Percentiles rank a stretch among this genome's conserved stretches.
Evolutionary conservation across 1,140 invertebrate species (phyloP).

Genomic region (Galleria mellonella): DNA sequence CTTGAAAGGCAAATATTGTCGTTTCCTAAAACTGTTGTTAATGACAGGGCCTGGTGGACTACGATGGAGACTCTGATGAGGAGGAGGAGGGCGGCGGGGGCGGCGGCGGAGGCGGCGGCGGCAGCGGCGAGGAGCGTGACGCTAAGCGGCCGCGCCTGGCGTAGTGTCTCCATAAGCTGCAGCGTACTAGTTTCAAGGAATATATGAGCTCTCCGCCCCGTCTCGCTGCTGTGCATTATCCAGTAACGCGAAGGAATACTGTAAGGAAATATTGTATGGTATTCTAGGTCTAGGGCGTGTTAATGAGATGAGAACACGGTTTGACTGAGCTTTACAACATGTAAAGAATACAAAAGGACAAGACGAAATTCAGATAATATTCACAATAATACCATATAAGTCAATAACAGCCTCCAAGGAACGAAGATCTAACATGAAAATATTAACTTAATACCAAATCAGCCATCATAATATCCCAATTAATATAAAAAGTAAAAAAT

Average conservation of each 20-base stretch:
- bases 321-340: no score
- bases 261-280: background rate
- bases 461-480: no score
- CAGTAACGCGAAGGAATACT: conserved; percentile 9
- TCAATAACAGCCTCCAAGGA: no score
- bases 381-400: no score
- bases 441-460: no score
- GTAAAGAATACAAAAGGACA: no score
- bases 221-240: conserved; percentile 29
- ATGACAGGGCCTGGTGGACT: conserved; percentile 93
- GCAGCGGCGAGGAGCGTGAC: conserved; percentile 38
- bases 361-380: no score
- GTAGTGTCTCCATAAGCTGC: conserved; percentile 32
- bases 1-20: no score
- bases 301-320: no score
- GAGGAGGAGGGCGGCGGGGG: conserved; percentile 88
- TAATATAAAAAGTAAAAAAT: no score
- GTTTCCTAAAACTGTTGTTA: conserved; percentile 12
- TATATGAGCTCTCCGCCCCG: conserved; percentile 27
- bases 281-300: no score
- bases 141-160: conserved; percentile 63
- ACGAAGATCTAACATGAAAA: no score
- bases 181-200: conserved; percentile 42
- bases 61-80: conserved; percentile 96
- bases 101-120: conserved; percentile 15